Evolutionary conservation across 1,140 invertebrate species (phyloP), one percentile per base, ranked within the genome.

Genomic region (Heliconius melpomene): DNA sequence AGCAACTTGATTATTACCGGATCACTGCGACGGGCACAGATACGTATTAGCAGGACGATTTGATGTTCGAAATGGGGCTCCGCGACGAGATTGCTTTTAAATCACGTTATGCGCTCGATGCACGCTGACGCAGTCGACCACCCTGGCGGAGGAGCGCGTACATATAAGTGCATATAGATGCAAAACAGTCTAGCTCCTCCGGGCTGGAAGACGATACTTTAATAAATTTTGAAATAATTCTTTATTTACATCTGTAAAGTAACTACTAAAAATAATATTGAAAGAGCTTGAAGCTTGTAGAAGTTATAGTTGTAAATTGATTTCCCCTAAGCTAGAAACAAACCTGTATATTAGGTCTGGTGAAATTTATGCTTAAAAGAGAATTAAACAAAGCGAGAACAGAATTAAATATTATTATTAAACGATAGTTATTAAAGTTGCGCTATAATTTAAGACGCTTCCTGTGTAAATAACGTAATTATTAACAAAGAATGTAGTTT

Each of bases 71-170:
- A 85, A 81, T 85, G 78, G 82, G 75, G 77, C 72, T 73, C 81
- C 46, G 78, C 78, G 60, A 57, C 54, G 82, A 85, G 83, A 85
- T 85, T 83, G 83, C 79, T 83, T 85, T 83, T 85, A 85, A 83
- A 85, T 83, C 79, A 79, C 78, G 78, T 85, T 83, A 85, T 78
- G 75, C 75, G 81, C 81, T 78, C 75, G 79, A 75, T 78, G 78
- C 81, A 79, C 75, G 29, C 72, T 40, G 71, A 60, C 66, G 71
- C 77, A 81, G 38, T 32, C 78, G 46, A 73, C 50, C 46, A 52
- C 54, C 46, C 66, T 20, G 74, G 66, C 38, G n/a, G 52, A 23
- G 57, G 23, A 11, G 23, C n/a, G 9, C 23, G 9, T 60, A 13
- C 0, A 2, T 60, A 60, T 60, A 60, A 60, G 57, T 60, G 23